Percentiles rank a stretch among this genome's conserved stretches.
phyloP scores from a whole-genome alignment of 2,888 invertebrate species.

The Thereva unica region DNA sequence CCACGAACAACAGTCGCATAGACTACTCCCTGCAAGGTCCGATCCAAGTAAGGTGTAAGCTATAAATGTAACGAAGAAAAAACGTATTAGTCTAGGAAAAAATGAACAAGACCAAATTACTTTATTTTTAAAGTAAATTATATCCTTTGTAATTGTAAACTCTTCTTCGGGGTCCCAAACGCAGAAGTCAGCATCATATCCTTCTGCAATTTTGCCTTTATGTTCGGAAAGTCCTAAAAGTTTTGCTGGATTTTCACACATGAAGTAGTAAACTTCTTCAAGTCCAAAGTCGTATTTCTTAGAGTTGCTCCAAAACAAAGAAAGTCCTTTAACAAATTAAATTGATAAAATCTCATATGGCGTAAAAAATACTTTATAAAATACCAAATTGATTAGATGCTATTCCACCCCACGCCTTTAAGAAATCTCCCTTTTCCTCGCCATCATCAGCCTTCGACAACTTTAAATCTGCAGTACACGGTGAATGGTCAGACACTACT shows the following conservation, averaged over 20 bases:
- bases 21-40: conserved; percentile 63
- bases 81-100: too few relatives aligned
- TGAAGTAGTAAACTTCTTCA: conserved; percentile 62
- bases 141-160: conserved; percentile 63
- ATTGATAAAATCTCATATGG: background rate
- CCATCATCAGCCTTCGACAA: conserved; percentile 41
- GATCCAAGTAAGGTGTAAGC: conserved; percentile 67
- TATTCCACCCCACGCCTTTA: conserved; percentile 71
- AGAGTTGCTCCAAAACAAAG: conserved; percentile 71
- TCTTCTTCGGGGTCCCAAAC: conserved; percentile 70
- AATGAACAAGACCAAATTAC: conserved; percentile 51
- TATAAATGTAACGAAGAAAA: conserved; percentile 49
- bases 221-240: conserved; percentile 65
- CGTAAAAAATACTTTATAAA: too few relatives aligned
- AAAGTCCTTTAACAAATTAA: conserved; percentile 59
- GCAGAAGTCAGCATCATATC: conserved; percentile 73
- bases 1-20: conserved; percentile 66
- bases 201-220: conserved; percentile 67
- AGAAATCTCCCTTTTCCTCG: conserved; percentile 60
- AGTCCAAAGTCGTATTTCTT: conserved; percentile 61
- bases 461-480: conserved; percentile 66
- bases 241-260: conserved; percentile 66
- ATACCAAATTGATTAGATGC: conserved; percentile 70
- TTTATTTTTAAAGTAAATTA: conserved; percentile 72
- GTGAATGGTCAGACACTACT: conserved; percentile 68